Evolutionary conservation across 2,797 vertebrate genomes (phyloP), one percentile per base, ranked within the genome.

Genomic region (Pterois miles): DNA sequence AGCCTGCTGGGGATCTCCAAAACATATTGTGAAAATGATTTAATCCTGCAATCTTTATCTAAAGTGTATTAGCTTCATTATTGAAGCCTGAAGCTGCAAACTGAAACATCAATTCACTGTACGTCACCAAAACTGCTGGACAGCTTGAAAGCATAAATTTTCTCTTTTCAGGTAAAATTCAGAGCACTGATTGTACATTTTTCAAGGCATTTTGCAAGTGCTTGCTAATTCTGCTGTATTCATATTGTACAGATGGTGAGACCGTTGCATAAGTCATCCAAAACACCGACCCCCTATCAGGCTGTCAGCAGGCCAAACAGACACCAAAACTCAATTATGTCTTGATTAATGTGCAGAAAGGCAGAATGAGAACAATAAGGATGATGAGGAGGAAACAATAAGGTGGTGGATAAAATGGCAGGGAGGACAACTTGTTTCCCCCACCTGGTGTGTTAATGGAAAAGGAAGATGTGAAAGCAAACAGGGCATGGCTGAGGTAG

Each of bases 391-490:
- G 22, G n/a, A 69, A 58, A 40, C 8, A 12, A 34, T 36, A n/a
- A 23, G 16, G 14, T 50, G 23, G 33, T 62, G n/a, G 18, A 71
- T 71, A 38, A 63, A 80, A 72, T 6, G 31, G 8, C 65, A 64
- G 4, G 1, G 38, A 77, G 11, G 25, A 65, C 38, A 50, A 38
- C 54, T 52, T 48, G 18, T 80, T 31, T n/a, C 25, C 52, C 40
- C 54, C 43, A 69, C 67, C 57, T 60, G 71, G 8, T 53, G 75
- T 36, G 52, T 65, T 75, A 58, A 86, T 78, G 76, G 59, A 81
- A 81, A 72, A 71, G 52, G 34, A 68, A 48, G 78, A 84, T 34
- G 58, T 40, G 69, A 86, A 78, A 81, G 78, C 58, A 74, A 86
- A 86, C 71, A 22, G 53, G 71, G 71, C 63, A 66, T 8, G 52